phyloP scores from a whole-genome alignment of 2,797 vertebrate genomes.

The Graptemys geographica region DNA sequence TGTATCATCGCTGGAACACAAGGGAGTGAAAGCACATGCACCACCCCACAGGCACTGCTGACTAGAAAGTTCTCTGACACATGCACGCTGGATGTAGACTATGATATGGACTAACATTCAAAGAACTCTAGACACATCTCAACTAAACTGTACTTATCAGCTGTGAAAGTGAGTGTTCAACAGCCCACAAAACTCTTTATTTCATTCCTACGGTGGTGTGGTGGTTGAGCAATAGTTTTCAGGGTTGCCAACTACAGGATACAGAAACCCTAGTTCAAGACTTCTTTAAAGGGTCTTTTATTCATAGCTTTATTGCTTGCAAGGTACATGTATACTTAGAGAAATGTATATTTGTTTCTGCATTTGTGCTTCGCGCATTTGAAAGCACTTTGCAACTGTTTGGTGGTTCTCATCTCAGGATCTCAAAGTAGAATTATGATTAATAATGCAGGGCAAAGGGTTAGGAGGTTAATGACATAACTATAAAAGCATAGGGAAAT shows the following conservation, averaged over 20 bases:
- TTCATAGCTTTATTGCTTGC: not conserved
- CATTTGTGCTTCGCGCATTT: not conserved
- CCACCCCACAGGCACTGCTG: not conserved
- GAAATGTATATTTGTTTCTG: not conserved
- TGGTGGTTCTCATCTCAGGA: not conserved
- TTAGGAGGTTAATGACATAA: not conserved
- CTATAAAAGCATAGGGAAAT: not conserved
- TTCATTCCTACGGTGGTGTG: not conserved
- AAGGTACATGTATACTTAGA: not conserved
- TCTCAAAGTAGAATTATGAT: not conserved
- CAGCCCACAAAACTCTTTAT: not conserved
- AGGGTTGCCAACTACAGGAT: not conserved
- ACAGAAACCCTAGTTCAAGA: not conserved
- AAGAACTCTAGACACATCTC: not conserved
- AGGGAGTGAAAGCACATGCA: too few species aligned
- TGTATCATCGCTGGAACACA: too few species aligned
- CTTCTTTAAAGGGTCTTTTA: not conserved
- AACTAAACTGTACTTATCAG: not conserved
- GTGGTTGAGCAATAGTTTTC: not conserved
- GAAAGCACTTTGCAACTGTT: not conserved
- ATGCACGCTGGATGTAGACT: not conserved
- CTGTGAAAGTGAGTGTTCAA: slow-evolving; percentile 1
- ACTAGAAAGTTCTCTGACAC: not conserved
- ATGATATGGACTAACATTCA: not conserved
- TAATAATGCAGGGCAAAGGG: not conserved